Conservation (phyloP, 2,888 invertebrate species). For the Hybos culiciformis region DNA sequence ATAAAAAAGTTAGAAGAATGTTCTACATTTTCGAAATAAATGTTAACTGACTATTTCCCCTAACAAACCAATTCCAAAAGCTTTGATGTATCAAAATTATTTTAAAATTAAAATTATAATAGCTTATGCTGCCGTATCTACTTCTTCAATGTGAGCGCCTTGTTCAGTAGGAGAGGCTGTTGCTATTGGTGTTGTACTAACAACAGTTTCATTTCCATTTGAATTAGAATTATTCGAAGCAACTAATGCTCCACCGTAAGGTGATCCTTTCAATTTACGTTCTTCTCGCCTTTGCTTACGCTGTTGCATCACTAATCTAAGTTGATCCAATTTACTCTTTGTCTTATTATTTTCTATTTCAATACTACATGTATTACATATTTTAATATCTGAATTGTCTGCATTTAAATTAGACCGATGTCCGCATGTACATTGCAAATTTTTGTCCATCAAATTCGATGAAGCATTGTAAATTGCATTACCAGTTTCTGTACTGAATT, state of each 20-base stretch:
- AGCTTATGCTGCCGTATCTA: slow-evolving; percentile 33
- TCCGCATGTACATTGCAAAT: too few species aligned
- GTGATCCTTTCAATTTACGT: slow-evolving; percentile 52
- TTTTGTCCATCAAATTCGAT: too few species aligned
- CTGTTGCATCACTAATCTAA: slow-evolving; percentile 82
- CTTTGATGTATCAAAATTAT: too few species aligned
- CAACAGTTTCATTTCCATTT: slow-evolving; percentile 8
- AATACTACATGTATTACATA: slow-evolving; percentile 38
- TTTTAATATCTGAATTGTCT: too few species aligned
- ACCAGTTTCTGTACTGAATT: too few species aligned
- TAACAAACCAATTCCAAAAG: background rate
- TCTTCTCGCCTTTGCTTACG: slow-evolving; percentile 71
- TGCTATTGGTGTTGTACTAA: slow-evolving; percentile 14
- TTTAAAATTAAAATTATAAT: background rate
- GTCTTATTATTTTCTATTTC: slow-evolving; percentile 64
- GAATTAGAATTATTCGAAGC: slow-evolving; percentile 14
- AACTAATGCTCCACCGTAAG: slow-evolving; percentile 38
- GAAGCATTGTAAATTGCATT: too few species aligned
- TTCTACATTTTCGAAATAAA: too few species aligned
- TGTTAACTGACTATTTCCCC: too few species aligned
- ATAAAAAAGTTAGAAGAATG: too few species aligned
- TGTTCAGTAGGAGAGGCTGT: slow-evolving; percentile 10
- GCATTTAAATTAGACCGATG: too few species aligned
- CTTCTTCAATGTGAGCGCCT: slow-evolving; percentile 28
- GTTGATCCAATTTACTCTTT: slow-evolving; percentile 73